Evolutionary conservation across 2,888 invertebrate genomes (phyloP).

Genomic region (Uloborus plumipes): DNA sequence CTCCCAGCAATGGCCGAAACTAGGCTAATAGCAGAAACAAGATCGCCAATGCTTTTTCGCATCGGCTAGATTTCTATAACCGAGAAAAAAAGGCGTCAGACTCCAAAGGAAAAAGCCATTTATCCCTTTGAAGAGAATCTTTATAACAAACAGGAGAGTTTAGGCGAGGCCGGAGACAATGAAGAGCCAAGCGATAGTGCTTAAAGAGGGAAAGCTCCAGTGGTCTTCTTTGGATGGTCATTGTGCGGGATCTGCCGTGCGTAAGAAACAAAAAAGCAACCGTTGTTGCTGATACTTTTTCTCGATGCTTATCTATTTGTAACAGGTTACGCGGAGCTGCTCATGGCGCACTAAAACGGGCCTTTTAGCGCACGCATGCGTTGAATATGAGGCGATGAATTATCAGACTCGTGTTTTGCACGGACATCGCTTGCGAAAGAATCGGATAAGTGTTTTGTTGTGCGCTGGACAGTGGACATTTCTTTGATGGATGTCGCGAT

Average conservation of each 20-base stretch:
- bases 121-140: slow-evolving; percentile 12
- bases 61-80: slow-evolving; percentile 35
- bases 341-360: slow-evolving; percentile 58
- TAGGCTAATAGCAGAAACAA: slow-evolving; percentile 44
- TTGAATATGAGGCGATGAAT: slow-evolving; percentile 47
- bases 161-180: slow-evolving; percentile 27
- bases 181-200: background rate
- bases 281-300: slow-evolving; percentile 44
- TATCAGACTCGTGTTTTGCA: slow-evolving; percentile 8
- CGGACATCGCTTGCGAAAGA: too few relatives aligned
- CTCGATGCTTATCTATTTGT: slow-evolving; percentile 61
- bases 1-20: slow-evolving; percentile 23
- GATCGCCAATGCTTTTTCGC: slow-evolving; percentile 21
- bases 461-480: too few relatives aligned
- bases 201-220: slow-evolving; percentile 39
- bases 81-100: slow-evolving; percentile 20
- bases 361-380: slow-evolving; percentile 56
- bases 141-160: background rate
- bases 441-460: too few relatives aligned
- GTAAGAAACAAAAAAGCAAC: slow-evolving; percentile 24
- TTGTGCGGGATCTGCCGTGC: slow-evolving; percentile 43
- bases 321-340: slow-evolving; percentile 46
- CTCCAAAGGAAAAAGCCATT: slow-evolving; percentile 28
- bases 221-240: slow-evolving; percentile 37
- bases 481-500: too few relatives aligned